Evolutionary conservation across 1,140 invertebrate genomes (phyloP).

Genomic region (Nylanderia fulva): DNA sequence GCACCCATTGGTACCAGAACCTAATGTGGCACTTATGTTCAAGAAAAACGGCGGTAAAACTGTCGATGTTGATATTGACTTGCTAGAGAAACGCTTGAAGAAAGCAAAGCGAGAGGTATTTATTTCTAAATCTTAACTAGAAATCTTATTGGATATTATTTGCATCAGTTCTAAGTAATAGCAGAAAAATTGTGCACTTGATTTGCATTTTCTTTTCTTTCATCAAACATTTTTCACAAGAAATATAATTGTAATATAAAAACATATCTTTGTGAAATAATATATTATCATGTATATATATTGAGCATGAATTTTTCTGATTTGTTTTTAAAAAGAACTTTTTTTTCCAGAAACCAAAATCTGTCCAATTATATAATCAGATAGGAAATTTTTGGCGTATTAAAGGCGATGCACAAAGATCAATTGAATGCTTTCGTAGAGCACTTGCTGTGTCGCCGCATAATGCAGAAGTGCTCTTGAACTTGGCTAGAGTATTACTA

Average conservation of each 20-base stretch:
- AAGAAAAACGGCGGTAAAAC: slow-evolving; percentile 90
- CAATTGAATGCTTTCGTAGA: slow-evolving; percentile 95
- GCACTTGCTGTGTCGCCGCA: slow-evolving; percentile 94
- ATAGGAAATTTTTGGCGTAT: slow-evolving; percentile 96
- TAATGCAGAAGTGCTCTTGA: slow-evolving; percentile 94
- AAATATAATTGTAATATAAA: neutral
- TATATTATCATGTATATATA: neutral
- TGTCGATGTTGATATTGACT: slow-evolving; percentile 92
- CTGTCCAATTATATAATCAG: slow-evolving; percentile 94
- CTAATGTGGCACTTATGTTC: slow-evolving; percentile 92
- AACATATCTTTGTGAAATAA: neutral
- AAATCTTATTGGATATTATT: too few species aligned
- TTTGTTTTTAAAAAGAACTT: slow-evolving; percentile 47
- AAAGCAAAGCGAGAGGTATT: slow-evolving; percentile 92
- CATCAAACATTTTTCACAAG: neutral
- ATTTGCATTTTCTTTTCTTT: neutral
- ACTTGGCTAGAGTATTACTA: slow-evolving; percentile 93
- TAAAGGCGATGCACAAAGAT: slow-evolving; percentile 93
- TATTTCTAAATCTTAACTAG: slow-evolving; percentile 47
- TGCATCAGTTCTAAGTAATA: neutral
- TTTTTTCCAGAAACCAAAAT: slow-evolving; percentile 91
- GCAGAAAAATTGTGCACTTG: neutral
- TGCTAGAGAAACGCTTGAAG: slow-evolving; percentile 91
- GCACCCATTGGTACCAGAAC: slow-evolving; percentile 89
- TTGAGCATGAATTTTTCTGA: slow-evolving; percentile 13